phyloP scores from a whole-genome alignment of 2,888 invertebrate genomes.

The Horisme vitalbata region DNA sequence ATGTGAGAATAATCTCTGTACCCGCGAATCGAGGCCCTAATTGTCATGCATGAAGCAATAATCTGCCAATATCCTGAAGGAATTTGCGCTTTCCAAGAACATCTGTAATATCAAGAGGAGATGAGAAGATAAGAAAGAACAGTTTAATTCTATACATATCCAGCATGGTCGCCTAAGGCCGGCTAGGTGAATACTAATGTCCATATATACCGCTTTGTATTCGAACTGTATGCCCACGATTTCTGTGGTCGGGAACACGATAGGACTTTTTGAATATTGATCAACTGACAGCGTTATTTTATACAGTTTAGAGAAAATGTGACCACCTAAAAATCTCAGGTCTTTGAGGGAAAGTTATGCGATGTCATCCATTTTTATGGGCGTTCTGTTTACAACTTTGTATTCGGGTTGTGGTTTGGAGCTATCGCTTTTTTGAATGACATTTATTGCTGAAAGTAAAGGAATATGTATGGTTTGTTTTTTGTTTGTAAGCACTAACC shows the following conservation, averaged over 20 bases:
- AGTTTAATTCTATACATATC: conserved; percentile 58
- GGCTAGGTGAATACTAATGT: conserved; percentile 69
- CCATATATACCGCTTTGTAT: conserved; percentile 59
- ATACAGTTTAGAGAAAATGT: conserved; percentile 42
- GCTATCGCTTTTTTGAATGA: conserved; percentile 23
- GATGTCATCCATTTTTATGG: conserved; percentile 34
- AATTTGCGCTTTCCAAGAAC: conserved; percentile 18
- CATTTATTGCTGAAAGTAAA: conserved; percentile 24
- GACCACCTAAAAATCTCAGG: conserved; percentile 39
- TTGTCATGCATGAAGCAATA: background rate
- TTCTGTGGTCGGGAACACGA: conserved; percentile 68
- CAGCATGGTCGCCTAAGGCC: conserved; percentile 58
- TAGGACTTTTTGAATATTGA: conserved; percentile 74
- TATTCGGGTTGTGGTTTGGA: conserved; percentile 34
- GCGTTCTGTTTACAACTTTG: conserved; percentile 36
- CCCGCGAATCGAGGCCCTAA: too few relatives aligned
- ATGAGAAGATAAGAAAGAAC: conserved; percentile 52
- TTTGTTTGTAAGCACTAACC: conserved; percentile 7
- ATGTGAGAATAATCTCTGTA: too few relatives aligned
- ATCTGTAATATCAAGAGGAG: conserved; percentile 37
- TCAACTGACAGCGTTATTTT: conserved; percentile 46
- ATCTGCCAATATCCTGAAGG: conserved; percentile 1
- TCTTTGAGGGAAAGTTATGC: conserved; percentile 62
- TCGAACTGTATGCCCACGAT: conserved; percentile 67
- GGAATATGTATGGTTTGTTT: conserved; percentile 12